Evolutionary conservation across 2,113 vertebrate species (phyloP).

Genomic region (Crocuta crocuta): DNA sequence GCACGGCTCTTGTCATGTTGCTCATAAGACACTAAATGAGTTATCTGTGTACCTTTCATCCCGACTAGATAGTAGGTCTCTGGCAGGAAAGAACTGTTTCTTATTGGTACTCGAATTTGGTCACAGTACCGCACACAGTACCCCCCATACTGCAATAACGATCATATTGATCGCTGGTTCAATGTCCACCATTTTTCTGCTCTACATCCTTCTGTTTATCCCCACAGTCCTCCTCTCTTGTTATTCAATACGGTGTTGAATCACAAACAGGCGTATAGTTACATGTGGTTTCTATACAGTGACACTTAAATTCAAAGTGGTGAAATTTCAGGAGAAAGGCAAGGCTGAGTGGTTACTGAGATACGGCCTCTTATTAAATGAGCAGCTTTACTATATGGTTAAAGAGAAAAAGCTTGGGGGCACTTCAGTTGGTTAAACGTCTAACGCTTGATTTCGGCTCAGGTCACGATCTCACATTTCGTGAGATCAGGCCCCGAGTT

Average conservation of each 20-base stretch:
- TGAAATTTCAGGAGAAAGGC: slow-evolving; percentile 12
- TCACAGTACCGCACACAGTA: not conserved
- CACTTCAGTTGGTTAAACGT: too few species aligned
- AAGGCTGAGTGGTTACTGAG: not conserved
- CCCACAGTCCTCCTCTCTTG: not conserved
- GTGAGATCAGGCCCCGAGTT: too few species aligned
- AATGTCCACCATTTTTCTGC: not conserved
- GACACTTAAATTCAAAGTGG: slow-evolving; percentile 25
- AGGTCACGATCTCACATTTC: too few species aligned
- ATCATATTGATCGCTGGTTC: not conserved
- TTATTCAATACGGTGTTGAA: not conserved
- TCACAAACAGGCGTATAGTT: not conserved
- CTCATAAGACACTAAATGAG: not conserved
- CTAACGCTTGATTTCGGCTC: too few species aligned
- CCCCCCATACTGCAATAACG: not conserved
- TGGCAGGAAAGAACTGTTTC: not conserved
- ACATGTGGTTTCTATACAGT: not conserved
- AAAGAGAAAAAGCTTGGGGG: not conserved
- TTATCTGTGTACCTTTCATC: not conserved
- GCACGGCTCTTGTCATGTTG: not conserved
- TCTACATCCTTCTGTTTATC: not conserved
- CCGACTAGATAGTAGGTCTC: not conserved
- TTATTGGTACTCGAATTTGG: not conserved
- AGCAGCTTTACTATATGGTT: not conserved
- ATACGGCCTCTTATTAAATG: not conserved